phyloP scores from a whole-genome alignment of 2,888 invertebrate genomes.

The Deroplatys truncata region DNA sequence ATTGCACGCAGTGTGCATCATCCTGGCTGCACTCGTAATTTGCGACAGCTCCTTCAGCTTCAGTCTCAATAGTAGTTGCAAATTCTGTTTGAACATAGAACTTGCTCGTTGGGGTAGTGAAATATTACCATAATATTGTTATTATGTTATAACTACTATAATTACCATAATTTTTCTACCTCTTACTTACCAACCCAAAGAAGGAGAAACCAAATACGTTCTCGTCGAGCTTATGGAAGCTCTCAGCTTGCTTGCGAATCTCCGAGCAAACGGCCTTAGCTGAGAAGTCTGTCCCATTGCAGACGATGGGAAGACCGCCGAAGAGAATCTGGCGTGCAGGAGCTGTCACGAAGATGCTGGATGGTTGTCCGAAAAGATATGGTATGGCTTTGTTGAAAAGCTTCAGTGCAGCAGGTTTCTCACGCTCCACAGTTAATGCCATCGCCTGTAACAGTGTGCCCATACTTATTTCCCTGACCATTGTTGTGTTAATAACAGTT shows the following conservation, averaged over 20 bases:
- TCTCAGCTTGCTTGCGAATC: slow-evolving; percentile 60
- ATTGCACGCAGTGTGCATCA: too few species aligned
- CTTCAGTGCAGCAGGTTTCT: slow-evolving; percentile 60
- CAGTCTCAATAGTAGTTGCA: too few species aligned
- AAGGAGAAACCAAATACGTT: slow-evolving; percentile 68
- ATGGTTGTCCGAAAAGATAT: slow-evolving; percentile 63
- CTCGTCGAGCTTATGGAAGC: slow-evolving; percentile 55
- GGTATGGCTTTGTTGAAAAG: slow-evolving; percentile 66
- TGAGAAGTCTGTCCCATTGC: slow-evolving; percentile 69
- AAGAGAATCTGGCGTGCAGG: slow-evolving; percentile 71
- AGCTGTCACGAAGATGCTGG: slow-evolving; percentile 57
- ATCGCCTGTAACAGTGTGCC: slow-evolving; percentile 47
- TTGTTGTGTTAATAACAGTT: too few species aligned
- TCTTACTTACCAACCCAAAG: slow-evolving; percentile 60
- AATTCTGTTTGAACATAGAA: too few species aligned
- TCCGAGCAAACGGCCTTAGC: slow-evolving; percentile 69
- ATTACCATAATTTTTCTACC: too few species aligned
- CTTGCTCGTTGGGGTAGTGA: too few species aligned
- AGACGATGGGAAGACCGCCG: slow-evolving; percentile 67
- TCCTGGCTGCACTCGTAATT: too few species aligned
- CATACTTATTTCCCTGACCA: too few species aligned
- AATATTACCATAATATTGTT: too few species aligned
- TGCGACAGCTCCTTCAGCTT: too few species aligned
- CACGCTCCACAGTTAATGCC: slow-evolving; percentile 54
- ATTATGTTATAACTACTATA: too few species aligned